These are phyloP conservation scores for Sweltsa coloradensis DNA, from an alignment of 1,140 invertebrate genomes.

Conservation along the genomic window DNA sequence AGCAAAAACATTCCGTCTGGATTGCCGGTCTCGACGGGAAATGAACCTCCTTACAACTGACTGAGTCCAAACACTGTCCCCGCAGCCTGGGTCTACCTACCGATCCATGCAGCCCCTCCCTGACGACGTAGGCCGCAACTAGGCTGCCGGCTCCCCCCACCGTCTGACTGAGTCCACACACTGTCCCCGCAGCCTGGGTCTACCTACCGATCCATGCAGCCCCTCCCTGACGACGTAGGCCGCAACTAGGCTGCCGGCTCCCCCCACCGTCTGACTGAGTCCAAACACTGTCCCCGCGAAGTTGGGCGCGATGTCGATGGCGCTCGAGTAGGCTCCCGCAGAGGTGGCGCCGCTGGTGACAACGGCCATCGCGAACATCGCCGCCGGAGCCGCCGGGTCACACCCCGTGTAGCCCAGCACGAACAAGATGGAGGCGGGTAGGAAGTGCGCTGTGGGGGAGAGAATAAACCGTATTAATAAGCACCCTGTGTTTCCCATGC, in stretches of 20 bases:
- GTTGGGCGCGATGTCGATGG: constrained; percentile 41
- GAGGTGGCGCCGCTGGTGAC: constrained; percentile 41
- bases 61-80: too few relatives aligned
- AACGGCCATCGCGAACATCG: constrained; percentile 40
- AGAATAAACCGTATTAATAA: too few relatives aligned
- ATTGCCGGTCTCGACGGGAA: too few relatives aligned
- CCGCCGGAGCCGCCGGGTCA: constrained; percentile 42
- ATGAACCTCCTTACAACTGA: too few relatives aligned
- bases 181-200: constrained; percentile 33
- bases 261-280: constrained; percentile 41
- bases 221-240: constrained; percentile 45
- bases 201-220: constrained; percentile 41
- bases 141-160: constrained; percentile 40
- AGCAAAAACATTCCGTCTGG: too few relatives aligned
- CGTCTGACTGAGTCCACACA: constrained; percentile 42
- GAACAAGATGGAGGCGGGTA: constrained; percentile 42
- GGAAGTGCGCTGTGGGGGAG: constrained; percentile 43
- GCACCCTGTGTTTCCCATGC: too few relatives aligned
- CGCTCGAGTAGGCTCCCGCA: constrained; percentile 39
- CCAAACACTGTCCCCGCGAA: constrained; percentile 40
- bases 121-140: constrained; percentile 44
- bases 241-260: constrained; percentile 40
- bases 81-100: too few relatives aligned
- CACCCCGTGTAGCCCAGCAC: constrained; percentile 44
- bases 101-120: constrained; percentile 41